Evolutionary conservation across 2,113 vertebrate genomes (phyloP).

Genomic region (Pyrgilauda ruficollis): DNA sequence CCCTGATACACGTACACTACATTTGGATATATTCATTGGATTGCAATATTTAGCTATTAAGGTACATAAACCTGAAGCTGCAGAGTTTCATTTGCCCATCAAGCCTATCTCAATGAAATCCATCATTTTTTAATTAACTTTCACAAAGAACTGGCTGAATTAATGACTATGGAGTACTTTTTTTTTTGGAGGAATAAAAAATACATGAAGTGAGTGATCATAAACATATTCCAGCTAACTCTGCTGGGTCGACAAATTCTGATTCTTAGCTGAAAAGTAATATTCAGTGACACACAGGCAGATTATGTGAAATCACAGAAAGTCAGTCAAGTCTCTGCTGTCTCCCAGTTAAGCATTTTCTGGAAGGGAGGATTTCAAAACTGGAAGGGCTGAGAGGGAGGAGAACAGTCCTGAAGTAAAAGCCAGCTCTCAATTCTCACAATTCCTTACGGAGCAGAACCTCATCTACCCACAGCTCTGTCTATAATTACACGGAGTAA

Average conservation of each 20-base stretch:
- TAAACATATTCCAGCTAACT: neutral
- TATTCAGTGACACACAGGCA: neutral
- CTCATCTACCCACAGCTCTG: neutral
- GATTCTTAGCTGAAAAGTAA: neutral
- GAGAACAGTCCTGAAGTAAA: neutral
- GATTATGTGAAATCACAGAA: neutral
- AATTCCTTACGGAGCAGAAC: neutral
- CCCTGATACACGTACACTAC: fast-evolving
- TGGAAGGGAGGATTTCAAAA: neutral
- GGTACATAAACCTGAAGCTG: neutral
- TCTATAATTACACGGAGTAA: neutral
- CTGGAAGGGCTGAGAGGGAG: neutral
- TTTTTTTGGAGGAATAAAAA: neutral
- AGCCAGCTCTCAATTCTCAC: neutral
- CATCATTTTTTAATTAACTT: neutral
- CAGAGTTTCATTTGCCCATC: neutral
- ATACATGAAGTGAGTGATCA: fast-evolving
- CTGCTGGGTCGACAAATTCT: neutral
- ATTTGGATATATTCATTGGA: fast-evolving
- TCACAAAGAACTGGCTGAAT: neutral
- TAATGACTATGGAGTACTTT: neutral
- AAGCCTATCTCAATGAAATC: neutral
- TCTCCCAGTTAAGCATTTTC: neutral
- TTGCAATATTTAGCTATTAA: neutral
- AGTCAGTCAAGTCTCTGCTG: neutral